A percentile compares a stretch with the other conserved stretches of the same genome.
These are phyloP conservation scores for Adela reaumurella DNA, from an alignment of 2,888 invertebrate species.

Conservation along the genomic window DNA sequence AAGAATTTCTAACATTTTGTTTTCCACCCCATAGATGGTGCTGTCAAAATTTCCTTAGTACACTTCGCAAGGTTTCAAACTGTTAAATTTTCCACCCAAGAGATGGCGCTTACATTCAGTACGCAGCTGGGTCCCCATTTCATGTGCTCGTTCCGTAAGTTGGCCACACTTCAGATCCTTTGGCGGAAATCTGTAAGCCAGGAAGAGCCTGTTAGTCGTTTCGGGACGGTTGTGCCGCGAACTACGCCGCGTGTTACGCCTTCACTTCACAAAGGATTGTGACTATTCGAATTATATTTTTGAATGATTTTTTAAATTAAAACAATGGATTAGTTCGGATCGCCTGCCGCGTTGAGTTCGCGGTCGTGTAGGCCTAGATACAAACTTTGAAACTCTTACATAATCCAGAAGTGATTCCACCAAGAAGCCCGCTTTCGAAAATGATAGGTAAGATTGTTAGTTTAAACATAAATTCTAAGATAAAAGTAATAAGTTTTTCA, in stretches of 20 bases:
- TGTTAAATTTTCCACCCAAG: neutral
- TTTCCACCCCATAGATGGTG: too few relatives aligned
- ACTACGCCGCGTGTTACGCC: neutral
- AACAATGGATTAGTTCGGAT: neutral
- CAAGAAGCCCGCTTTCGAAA: neutral
- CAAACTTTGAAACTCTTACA: neutral
- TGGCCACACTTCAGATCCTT: neutral
- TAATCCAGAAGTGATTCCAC: neutral
- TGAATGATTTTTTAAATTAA: neutral
- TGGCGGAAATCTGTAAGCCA: neutral
- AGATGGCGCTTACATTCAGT: neutral
- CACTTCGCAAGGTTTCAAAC: too few relatives aligned
- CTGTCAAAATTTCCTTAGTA: too few relatives aligned
- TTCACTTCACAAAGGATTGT: neutral
- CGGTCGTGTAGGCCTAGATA: neutral
- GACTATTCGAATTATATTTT: neutral
- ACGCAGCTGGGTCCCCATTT: neutral
- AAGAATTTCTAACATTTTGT: too few relatives aligned
- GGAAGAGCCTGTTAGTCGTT: neutral
- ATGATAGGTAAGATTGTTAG: neutral
- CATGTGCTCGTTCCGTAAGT: neutral
- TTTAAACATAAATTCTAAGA: neutral
- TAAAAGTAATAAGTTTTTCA: too few relatives aligned
- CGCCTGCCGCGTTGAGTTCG: neutral
- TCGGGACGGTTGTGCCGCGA: neutral